Conservation (phyloP, 2,113 vertebrate genomes). For the Tupaia tana region DNA sequence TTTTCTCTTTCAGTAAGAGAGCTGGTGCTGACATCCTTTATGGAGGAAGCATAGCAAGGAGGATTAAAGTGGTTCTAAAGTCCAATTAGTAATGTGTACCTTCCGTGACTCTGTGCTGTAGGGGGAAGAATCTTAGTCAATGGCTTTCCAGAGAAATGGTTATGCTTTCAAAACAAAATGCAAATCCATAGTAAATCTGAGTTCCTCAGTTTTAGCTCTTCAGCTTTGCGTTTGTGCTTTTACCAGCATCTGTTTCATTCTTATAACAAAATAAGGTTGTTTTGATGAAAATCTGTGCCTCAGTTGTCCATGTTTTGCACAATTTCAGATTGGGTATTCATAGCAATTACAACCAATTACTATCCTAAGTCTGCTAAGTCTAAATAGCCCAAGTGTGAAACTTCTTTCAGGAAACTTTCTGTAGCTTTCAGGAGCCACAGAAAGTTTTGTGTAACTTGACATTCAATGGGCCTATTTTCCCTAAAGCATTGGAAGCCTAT, state of each 20-base stretch:
- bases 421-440: not conserved
- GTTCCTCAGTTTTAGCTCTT: not conserved
- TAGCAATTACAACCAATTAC: not conserved
- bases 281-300: not conserved
- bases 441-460: not conserved
- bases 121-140: not conserved
- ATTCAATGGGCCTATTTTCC: not conserved
- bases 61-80: conserved; percentile 42
- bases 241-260: conserved; percentile 24
- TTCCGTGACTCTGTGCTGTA: not conserved
- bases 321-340: conserved; percentile 43
- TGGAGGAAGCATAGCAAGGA: conserved; percentile 18
- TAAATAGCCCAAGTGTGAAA: not conserved
- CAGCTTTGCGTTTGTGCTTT: not conserved
- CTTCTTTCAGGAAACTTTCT: not conserved
- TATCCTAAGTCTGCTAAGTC: not conserved
- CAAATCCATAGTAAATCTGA: conserved; percentile 6
- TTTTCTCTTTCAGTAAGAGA: conserved; percentile 40
- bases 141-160: conserved; percentile 42
- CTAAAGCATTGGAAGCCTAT: not conserved
- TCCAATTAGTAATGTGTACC: not conserved
- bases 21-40: not conserved
- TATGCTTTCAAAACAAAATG: conserved; percentile 17
- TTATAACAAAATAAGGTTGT: conserved; percentile 45
- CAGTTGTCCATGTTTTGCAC: not conserved